Conservation (phyloP, 2,113 vertebrate species). For the Pteropus alecto region DNA sequence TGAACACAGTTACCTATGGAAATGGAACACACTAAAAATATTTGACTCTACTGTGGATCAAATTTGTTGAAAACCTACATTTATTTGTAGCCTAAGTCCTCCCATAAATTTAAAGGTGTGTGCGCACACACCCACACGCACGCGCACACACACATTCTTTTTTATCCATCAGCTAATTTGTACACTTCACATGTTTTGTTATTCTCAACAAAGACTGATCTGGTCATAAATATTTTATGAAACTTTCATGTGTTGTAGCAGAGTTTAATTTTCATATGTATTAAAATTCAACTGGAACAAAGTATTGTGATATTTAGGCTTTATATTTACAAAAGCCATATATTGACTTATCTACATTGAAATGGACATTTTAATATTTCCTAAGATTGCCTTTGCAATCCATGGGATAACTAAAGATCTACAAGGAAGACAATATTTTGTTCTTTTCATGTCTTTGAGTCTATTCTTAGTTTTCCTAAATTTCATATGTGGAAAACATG, state of each 20-base stretch:
- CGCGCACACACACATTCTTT: neutral
- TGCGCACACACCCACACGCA: too few species aligned
- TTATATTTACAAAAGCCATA: constrained; percentile 30
- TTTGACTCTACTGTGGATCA: neutral
- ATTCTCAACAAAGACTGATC: constrained; percentile 19
- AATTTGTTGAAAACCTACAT: neutral
- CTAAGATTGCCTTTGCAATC: neutral
- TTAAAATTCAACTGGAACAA: constrained; percentile 51
- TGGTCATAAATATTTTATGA: constrained; percentile 72
- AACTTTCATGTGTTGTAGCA: constrained; percentile 4
- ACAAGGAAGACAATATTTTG: neutral
- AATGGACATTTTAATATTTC: neutral
- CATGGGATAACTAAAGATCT: neutral
- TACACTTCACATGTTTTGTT: constrained; percentile 37
- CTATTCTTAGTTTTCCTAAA: neutral
- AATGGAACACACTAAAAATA: neutral
- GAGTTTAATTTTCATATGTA: constrained; percentile 62
- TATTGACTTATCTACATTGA: neutral
- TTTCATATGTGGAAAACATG: neutral
- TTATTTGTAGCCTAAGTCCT: neutral
- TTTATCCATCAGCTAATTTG: constrained; percentile 37
- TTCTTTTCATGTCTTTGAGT: neutral
- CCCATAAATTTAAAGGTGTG: neutral
- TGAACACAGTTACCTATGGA: neutral
- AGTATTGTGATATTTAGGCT: constrained; percentile 9